Percentiles rank a stretch among this genome's conserved stretches.
phyloP scores from a whole-genome alignment of 2,113 vertebrate species.

The Willisornis vidua region DNA sequence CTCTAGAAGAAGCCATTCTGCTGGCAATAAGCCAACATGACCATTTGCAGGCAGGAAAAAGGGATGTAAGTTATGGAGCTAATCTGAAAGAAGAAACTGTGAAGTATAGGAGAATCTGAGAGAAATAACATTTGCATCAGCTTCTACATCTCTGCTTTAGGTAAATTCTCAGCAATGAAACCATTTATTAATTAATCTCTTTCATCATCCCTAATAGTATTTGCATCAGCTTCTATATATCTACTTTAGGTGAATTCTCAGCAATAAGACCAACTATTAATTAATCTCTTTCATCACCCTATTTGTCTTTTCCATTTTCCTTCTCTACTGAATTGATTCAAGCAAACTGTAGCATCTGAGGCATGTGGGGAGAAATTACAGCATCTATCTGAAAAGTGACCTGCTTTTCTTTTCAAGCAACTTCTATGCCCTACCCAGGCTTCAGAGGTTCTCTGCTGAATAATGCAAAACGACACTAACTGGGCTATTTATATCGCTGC shows the following conservation, averaged over 20 bases:
- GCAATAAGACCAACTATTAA: too few relatives aligned
- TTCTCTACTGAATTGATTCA: background rate
- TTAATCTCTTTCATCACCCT: background rate
- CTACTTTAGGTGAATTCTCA: background rate
- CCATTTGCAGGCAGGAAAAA: background rate
- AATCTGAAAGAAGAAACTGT: background rate
- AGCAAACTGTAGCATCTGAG: background rate
- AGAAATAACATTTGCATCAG: background rate
- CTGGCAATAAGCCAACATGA: background rate
- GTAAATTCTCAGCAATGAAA: background rate
- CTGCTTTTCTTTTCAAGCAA: slow-evolving; percentile 1
- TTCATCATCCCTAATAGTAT: background rate
- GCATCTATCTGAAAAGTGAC: background rate
- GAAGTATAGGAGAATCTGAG: background rate
- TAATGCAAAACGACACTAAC: slow-evolving; percentile 37
- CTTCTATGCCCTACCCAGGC: background rate
- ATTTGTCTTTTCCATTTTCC: background rate
- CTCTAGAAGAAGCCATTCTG: background rate
- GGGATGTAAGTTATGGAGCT: background rate
- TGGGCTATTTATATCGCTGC: slow-evolving; percentile 33
- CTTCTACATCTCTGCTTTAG: background rate
- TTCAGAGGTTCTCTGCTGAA: background rate
- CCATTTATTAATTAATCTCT: background rate
- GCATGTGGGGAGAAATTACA: background rate
- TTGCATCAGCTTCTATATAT: background rate